Evolutionary conservation across 2,888 invertebrate species (phyloP), one percentile per base, ranked within the genome.

Genomic region (Melinaea menophilus): DNA sequence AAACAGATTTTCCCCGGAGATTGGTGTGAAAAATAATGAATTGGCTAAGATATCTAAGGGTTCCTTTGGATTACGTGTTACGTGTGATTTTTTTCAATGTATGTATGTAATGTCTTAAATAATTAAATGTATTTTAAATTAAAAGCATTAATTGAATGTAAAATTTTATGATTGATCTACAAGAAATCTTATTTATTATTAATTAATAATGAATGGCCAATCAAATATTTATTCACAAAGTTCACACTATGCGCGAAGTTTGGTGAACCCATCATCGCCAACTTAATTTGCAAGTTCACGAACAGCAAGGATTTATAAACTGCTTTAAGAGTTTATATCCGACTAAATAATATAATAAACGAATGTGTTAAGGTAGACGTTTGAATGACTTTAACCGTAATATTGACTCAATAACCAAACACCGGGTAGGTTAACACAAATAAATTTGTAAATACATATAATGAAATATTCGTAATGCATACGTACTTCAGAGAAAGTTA

Each of bases 191-290:
- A 60, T 67, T 22, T 22, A 22, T 22, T 22, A 22, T 22, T 71
- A 69, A 70, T 70, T 69, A 63, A 68, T 55, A 63, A 72, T 73
- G 75, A 79, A 77, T 75, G 71, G 71, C 74, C 73, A 79, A 79
- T 77, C 76, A 75, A 74, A 72, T 75, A 73, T 71, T 75, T 75
- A 77, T 75, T 75, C 72, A 72, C 72, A 71, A 78, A 77, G 72
- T 22, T 22, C 69, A 75, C 72, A 72, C 73, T 72, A 71, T 71
- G 66, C 66, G 67, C 65, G 65, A 65, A 65, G 63, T 63, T 65
- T 67, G 65, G 60, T 66, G 59, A 66, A 64, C 51, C 31, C 51
- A 31, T 51, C 51, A 64, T 56, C 48, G 56, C 62, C 35, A 60
- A 58, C 66, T 63, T 66, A 55, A 59, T 56, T 59, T 58, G 63